Base-by-base conservation (phyloP, 2,797 vertebrate genomes). In the Hylomyscus alleni region DNA sequence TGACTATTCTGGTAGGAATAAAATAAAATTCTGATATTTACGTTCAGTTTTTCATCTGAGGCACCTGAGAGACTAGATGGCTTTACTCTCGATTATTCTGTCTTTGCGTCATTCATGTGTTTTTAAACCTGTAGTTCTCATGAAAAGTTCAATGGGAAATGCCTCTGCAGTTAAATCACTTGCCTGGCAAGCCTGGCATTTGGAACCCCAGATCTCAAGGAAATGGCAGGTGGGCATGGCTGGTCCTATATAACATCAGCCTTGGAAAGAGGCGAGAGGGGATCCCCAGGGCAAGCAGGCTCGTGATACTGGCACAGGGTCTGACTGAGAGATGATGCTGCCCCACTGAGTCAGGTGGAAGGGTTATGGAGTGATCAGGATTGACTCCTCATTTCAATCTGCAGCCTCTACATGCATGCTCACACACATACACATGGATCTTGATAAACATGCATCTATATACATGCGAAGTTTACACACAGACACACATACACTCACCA, bases 101-200 rank as follows among this genome's bases (percentile, higher is more conserved):
- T 67, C 92, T 89, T 80, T 83, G 50, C 60, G 72, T 40, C 89
- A 83, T 95, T 96, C 52, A 73, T 0, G 58, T 92, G 73, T 73
- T 73, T 37, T 62, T 97, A 67, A 87, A 65, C 40, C 37, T 1
- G 34, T 1, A 56, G 37, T 52, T 81, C 20, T 15, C 6, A 1
- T 80, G 34, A 80, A 80, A 80, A 54, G 19, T 22, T 34, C 50
- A 54, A n/a, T 4, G 19, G 15, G 31, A 54, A 19, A 56, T 80
- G 50, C 17, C 52, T 54, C 50, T 6, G 50, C 5, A 22, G 17
- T 80, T n/a, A 56, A 80, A n/a, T 4, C 50, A 11, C n/a, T 80
- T 80, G 34, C 31, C 15, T 34, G 78, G 78, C 52, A 56, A 81
- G 19, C 2, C 11, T 56, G 34, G 34, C 22, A 54, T 56, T 37